Base-by-base conservation (phyloP, 2,797 vertebrate species). In the Betta splendens region DNA sequence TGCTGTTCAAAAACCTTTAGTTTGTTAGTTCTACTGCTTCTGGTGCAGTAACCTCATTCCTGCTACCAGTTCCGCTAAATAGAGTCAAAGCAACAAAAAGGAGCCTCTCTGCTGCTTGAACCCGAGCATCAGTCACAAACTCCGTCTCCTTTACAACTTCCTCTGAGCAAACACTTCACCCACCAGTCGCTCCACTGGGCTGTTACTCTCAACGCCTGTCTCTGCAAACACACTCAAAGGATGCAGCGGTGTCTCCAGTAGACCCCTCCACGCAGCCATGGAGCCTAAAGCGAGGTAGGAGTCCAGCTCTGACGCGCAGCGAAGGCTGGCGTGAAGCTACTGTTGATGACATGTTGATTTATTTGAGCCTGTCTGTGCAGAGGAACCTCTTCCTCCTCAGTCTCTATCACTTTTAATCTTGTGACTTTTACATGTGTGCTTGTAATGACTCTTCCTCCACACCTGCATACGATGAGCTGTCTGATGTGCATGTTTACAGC, bases 221-320 rank as follows among this genome's bases (percentile, higher is more conserved):
- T 64, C 15, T 44, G 21, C 40, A 6, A 17, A 6, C 17, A 1
- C 3, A 10, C 50, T 40, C 0, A 40, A 5, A 3, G 18, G 21
- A 40, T 47, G 63, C 60, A 56, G 64, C 4, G 0, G 17, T 29
- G 0, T n/a, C 13, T 56, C 26, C 11, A 9, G 35, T 17, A 49
- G 31, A 54, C 47, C 1, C 25, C 52, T 38, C 39, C 44, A 28
- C 2, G 22, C 42, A 40, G 23, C 1, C 0, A 82, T 86, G 85
- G 81, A 85, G 8, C 43, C 74, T 17, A 80, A 33, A 49, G 50
- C 12, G 0, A 84, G 75, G 87, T 89, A 83, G 16, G 68, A 55
- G 8, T 44, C 7, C 23, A 1, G 20, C 2, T 13, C 6, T 33
- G 4, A 36, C 2, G 1, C 33, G 8, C n/a, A n/a, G 18, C 12